Evolutionary conservation across 2,113 vertebrate genomes (phyloP).

Genomic region (Periophthalmodon schlosseri): DNA sequence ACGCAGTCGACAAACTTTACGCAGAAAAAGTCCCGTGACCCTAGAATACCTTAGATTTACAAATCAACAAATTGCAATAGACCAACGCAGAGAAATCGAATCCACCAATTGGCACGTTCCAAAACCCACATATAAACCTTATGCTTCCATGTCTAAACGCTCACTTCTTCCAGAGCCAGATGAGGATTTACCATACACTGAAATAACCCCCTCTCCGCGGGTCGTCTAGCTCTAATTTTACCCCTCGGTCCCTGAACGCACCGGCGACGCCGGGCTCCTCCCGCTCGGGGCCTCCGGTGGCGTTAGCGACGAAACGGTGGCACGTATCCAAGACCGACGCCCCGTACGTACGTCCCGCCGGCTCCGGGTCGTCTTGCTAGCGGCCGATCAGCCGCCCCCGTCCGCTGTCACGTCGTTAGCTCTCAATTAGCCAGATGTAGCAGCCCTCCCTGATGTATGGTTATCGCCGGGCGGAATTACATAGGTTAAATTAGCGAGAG

Average conservation of each 20-base stretch:
- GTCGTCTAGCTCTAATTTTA: constrained; percentile 46
- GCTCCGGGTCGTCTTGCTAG: constrained; percentile 54
- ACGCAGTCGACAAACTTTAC: too few species aligned
- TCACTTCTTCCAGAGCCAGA: constrained; percentile 23
- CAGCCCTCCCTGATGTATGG: constrained; percentile 70
- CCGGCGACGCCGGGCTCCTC: constrained; percentile 38
- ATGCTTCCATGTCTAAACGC: constrained; percentile 14
- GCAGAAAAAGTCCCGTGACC: too few species aligned
- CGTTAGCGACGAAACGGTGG: neutral
- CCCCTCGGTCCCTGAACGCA: constrained; percentile 61
- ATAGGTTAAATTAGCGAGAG: constrained; percentile 71
- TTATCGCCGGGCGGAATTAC: constrained; percentile 73
- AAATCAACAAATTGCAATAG: too few species aligned
- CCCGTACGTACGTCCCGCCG: constrained; percentile 58
- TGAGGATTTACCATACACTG: constrained; percentile 24
- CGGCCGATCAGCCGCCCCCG: constrained; percentile 63
- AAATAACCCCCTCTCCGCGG: constrained; percentile 50
- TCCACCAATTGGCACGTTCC: too few species aligned
- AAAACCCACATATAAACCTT: neutral
- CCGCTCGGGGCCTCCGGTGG: constrained; percentile 55
- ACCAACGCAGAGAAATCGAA: too few species aligned
- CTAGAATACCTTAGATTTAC: too few species aligned
- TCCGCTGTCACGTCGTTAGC: constrained; percentile 77
- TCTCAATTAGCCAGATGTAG: constrained; percentile 80
- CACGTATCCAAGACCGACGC: constrained; percentile 46